Evolutionary conservation across 2,113 vertebrate species (phyloP).

Genomic region (Podiceps cristatus): DNA sequence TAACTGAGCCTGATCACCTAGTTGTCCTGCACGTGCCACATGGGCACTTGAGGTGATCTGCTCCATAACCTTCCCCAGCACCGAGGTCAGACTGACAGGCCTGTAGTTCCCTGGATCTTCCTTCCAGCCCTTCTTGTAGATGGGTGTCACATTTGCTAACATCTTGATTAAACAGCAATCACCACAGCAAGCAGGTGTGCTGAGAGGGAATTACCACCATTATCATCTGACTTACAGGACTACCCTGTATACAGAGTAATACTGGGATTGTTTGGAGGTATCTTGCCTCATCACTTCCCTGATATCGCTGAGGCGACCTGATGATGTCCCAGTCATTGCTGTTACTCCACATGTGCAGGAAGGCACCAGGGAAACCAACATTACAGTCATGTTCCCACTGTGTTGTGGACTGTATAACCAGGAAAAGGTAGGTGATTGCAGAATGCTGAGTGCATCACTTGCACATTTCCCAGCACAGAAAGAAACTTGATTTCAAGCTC

Average conservation of each 20-base stretch:
- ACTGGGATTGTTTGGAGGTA: not conserved
- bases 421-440: not conserved
- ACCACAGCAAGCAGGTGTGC: not conserved
- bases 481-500: not conserved
- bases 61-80: no score
- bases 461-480: not conserved
- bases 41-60: no score
- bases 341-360: not conserved
- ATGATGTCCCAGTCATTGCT: no score
- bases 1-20: no score
- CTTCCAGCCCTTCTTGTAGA: no score
- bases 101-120: no score
- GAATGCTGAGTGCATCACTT: not conserved
- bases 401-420: not conserved
- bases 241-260: not conserved
- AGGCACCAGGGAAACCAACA: not conserved
- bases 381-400: not conserved
- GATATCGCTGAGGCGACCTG: not conserved
- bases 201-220: not conserved
- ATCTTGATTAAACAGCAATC: not conserved
- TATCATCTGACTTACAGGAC: not conserved
- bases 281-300: not conserved
- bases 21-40: no score
- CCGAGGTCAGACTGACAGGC: no score
- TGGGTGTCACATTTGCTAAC: no score